Conservation (phyloP, 2,888 invertebrate genomes). For the Drosophila mimica region DNA sequence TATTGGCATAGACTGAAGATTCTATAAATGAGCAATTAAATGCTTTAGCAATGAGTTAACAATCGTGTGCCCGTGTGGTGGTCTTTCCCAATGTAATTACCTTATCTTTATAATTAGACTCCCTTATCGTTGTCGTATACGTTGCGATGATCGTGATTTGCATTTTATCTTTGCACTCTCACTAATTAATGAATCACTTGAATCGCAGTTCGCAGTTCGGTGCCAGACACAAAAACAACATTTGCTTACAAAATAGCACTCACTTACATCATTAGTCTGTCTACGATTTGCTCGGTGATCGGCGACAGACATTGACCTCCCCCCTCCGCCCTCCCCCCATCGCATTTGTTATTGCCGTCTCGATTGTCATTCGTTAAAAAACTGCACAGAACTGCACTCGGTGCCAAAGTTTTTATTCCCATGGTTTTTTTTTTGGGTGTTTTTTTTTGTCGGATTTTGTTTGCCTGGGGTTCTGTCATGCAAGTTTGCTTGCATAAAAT, state of each 20-base stretch:
- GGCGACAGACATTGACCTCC: constrained; percentile 48
- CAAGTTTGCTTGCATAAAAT: constrained; percentile 68
- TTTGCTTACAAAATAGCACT: constrained; percentile 10
- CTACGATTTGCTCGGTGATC: constrained; percentile 25
- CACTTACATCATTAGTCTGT: constrained; percentile 49
- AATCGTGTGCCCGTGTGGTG: not conserved
- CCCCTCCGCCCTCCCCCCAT: not conserved
- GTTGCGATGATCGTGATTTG: constrained; percentile 28
- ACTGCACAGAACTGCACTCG: constrained; percentile 40
- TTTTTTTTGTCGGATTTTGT: not conserved
- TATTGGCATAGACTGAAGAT: constrained; percentile 3
- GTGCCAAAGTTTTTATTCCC: constrained; percentile 45
- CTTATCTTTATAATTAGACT: constrained; percentile 29
- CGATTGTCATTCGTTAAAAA: constrained; percentile 43
- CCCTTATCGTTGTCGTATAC: constrained; percentile 40
- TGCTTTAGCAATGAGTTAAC: constrained; percentile 15
- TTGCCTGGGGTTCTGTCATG: constrained; percentile 27
- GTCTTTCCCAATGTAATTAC: constrained; percentile 25
- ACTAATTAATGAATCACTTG: constrained; percentile 46
- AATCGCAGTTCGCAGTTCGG: constrained; percentile 10
- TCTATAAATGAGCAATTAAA: constrained; percentile 18
- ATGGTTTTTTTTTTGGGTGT: not conserved
- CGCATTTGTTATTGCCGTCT: constrained; percentile 13
- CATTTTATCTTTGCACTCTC: constrained; percentile 37
- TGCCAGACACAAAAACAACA: constrained; percentile 15